A percentile compares a stretch with the other conserved stretches of the same genome.
These are phyloP conservation scores for Acanthoscelides obtectus DNA, from an alignment of 2,888 invertebrate species.

Conservation along the genomic window DNA sequence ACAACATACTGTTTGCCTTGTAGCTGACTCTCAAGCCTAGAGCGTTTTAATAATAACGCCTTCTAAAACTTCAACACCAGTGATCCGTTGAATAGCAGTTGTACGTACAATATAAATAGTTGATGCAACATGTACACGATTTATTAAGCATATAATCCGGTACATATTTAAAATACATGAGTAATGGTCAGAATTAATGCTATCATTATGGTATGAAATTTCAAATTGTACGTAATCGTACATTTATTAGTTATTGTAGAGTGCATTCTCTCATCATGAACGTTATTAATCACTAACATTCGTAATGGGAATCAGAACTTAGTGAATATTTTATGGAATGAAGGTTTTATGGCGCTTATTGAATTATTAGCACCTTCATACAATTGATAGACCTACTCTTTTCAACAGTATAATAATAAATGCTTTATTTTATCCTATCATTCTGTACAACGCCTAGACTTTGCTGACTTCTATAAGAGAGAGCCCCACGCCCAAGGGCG, in stretches of 20 bases:
- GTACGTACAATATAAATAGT: not conserved
- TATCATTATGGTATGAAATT: not conserved
- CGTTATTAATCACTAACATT: not conserved
- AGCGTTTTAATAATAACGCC: no score
- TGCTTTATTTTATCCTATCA: no score
- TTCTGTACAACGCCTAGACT: no score
- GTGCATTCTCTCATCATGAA: not conserved
- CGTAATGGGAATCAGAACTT: not conserved
- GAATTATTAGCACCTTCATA: not conserved
- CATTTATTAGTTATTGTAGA: not conserved
- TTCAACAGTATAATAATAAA: no score
- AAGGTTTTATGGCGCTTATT: not conserved
- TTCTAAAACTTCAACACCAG: no score
- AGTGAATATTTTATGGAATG: not conserved
- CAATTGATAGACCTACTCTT: no score
- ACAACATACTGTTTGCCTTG: no score
- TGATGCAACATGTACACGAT: not conserved
- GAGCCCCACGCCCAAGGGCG: no score
- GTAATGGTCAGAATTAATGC: not conserved
- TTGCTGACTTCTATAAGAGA: no score
- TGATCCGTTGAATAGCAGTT: not conserved
- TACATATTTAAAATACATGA: not conserved
- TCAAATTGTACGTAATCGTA: not conserved
- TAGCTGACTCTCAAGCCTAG: no score
- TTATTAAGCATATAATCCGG: not conserved